Evolutionary conservation across 1,140 invertebrate species (phyloP).

Genomic region (Scaptodrosophila lebanonensis): DNA sequence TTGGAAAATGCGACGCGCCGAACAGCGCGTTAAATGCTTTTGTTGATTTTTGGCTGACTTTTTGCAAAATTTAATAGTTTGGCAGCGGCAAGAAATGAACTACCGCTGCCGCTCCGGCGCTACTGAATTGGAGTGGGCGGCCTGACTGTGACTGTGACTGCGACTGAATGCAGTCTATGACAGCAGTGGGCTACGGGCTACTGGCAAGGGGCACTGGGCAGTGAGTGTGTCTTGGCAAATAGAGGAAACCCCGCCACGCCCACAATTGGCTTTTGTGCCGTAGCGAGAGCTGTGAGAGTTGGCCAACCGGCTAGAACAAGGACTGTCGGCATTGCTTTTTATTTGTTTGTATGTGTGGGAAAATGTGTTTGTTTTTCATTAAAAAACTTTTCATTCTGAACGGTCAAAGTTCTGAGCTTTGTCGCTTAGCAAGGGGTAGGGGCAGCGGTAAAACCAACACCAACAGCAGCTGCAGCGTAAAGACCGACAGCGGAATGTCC

Average conservation of each 20-base stretch:
- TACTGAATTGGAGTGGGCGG: too few relatives aligned
- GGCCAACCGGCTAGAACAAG: too few relatives aligned
- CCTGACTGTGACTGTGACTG: slow-evolving; percentile 35
- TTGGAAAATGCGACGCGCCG: too few relatives aligned
- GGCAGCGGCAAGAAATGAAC: slow-evolving; percentile 58
- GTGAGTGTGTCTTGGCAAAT: too few relatives aligned
- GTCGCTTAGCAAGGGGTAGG: slow-evolving; percentile 5
- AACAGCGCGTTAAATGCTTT: slow-evolving; percentile 66
- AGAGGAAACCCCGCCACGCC: slow-evolving; percentile 34
- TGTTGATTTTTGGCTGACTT: slow-evolving; percentile 60
- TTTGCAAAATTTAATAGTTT: slow-evolving; percentile 65
- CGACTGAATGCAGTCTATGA: slow-evolving; percentile 69
- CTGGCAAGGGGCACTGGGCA: not conserved
- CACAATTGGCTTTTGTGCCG: slow-evolving; percentile 70
- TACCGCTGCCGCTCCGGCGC: slow-evolving; percentile 9
- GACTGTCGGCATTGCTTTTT: slow-evolving; percentile 28
- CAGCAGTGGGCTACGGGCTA: slow-evolving; percentile 38
- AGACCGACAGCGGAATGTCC: slow-evolving; percentile 33
- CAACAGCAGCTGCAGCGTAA: slow-evolving; percentile 19
- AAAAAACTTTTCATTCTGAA: slow-evolving; percentile 62
- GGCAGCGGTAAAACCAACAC: not conserved
- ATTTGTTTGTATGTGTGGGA: slow-evolving; percentile 36
- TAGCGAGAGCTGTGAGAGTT: too few relatives aligned
- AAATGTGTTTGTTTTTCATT: slow-evolving; percentile 75
- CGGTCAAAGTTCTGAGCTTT: slow-evolving; percentile 56